These are phyloP conservation scores for Craterocephalus amniculus DNA, from an alignment of 2,797 vertebrate species.

Conservation along the genomic window DNA sequence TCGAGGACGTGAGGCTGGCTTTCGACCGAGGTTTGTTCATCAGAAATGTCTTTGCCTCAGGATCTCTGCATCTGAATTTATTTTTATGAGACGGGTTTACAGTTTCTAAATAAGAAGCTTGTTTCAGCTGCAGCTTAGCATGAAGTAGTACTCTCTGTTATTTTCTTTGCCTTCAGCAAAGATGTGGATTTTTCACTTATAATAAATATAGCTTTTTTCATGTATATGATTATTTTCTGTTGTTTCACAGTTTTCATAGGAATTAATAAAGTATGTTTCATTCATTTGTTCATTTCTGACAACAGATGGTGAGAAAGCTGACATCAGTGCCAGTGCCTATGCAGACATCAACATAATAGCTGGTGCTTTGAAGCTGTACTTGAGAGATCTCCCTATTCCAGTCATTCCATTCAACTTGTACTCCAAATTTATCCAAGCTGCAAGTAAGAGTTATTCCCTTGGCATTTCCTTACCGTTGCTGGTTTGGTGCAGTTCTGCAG, in stretches of 20 bases:
- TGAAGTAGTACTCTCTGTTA: background rate
- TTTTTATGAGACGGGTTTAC: slow-evolving; percentile 21
- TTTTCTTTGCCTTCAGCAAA: background rate
- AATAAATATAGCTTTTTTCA: background rate
- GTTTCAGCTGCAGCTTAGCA: slow-evolving; percentile 12
- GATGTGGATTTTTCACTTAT: slow-evolving; percentile 5
- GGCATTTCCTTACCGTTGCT: slow-evolving; percentile 2
- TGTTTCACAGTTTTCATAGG: background rate
- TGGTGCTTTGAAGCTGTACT: slow-evolving; percentile 97
- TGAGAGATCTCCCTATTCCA: slow-evolving; percentile 97
- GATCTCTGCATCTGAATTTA: slow-evolving; percentile 22
- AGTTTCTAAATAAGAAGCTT: slow-evolving; percentile 30
- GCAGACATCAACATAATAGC: slow-evolving; percentile 99
- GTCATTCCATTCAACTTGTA: slow-evolving; percentile 97
- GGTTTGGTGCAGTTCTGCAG: background rate
- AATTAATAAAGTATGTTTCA: background rate
- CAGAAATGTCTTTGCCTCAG: slow-evolving; percentile 18
- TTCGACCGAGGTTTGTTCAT: slow-evolving; percentile 93
- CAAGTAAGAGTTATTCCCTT: slow-evolving; percentile 86
- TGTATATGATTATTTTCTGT: background rate
- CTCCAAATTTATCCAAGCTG: slow-evolving; percentile 96
- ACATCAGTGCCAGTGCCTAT: slow-evolving; percentile 92
- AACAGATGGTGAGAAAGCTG: slow-evolving; percentile 95
- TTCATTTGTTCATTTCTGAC: slow-evolving; percentile 26
- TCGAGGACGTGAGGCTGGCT: slow-evolving; percentile 94